These are phyloP conservation scores for Pseudochirops corinnae DNA, from an alignment of 2,797 vertebrate species.

Conservation along the genomic window DNA sequence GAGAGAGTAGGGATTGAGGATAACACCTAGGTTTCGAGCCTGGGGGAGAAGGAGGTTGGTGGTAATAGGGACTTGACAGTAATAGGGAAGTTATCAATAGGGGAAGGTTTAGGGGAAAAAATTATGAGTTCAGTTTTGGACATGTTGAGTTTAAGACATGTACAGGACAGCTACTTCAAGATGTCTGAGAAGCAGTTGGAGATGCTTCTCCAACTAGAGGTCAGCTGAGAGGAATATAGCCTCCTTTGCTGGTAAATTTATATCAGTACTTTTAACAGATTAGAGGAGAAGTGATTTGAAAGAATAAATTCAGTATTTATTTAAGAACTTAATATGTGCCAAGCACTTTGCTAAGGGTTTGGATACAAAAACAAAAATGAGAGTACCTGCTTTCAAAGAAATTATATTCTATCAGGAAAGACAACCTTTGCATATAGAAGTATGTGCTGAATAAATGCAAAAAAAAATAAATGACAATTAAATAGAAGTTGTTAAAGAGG, in stretches of 20 bases:
- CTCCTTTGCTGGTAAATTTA: neutral
- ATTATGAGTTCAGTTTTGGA: neutral
- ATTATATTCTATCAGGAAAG: neutral
- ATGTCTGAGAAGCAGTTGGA: neutral
- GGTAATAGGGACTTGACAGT: neutral
- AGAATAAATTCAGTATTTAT: neutral
- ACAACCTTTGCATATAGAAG: neutral
- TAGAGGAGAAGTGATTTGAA: neutral
- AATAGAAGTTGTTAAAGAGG: neutral
- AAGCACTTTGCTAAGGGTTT: neutral
- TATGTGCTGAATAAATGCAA: neutral
- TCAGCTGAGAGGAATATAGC: neutral
- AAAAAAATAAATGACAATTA: neutral
- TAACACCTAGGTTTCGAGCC: no score
- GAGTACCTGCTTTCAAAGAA: neutral
- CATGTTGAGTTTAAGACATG: neutral
- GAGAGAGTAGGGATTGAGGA: neutral
- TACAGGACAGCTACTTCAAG: neutral
- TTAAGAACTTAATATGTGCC: neutral
- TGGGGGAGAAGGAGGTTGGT: neutral
- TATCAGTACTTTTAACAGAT: neutral
- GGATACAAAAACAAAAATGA: neutral
- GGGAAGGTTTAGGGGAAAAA: no score
- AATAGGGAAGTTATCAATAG: no score
- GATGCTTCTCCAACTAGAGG: neutral